Conservation (phyloP, 2,113 vertebrate genomes). For the Zosterops borbonicus region DNA sequence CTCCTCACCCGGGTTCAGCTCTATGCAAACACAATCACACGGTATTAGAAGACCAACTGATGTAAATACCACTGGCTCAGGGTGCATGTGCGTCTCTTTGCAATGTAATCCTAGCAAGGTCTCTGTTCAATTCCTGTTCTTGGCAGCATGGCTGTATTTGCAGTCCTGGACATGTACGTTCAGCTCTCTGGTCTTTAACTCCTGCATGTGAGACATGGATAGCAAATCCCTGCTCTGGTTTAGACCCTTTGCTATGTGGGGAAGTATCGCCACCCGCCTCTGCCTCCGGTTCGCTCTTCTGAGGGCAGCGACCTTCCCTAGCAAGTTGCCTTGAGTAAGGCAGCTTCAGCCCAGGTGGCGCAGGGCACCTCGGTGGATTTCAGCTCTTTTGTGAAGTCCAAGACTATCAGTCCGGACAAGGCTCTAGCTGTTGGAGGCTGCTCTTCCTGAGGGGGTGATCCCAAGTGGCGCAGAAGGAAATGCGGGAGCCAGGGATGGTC, state of each 20-base stretch:
- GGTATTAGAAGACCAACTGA: background rate
- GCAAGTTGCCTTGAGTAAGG: too few relatives aligned
- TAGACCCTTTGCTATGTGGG: fast-evolving
- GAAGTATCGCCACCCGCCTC: background rate
- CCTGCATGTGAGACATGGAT: background rate
- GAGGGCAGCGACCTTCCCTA: too few relatives aligned
- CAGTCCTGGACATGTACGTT: background rate
- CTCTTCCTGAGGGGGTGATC: too few relatives aligned
- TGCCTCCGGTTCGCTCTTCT: too few relatives aligned
- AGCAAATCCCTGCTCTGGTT: background rate
- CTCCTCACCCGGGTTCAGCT: background rate
- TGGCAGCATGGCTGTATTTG: background rate
- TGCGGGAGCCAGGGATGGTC: too few relatives aligned
- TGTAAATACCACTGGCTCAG: background rate
- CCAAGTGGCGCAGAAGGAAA: too few relatives aligned
- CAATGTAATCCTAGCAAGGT: background rate
- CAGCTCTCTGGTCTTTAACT: background rate
- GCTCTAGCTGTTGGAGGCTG: too few relatives aligned
- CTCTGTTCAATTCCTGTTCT: background rate
- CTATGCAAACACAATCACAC: background rate
- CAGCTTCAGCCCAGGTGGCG: too few relatives aligned
- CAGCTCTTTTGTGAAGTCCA: too few relatives aligned
- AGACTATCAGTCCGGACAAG: too few relatives aligned
- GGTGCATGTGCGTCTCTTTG: fast-evolving
- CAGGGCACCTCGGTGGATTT: too few relatives aligned